Evolutionary conservation across 92 coral and sea anemone genomes (phyloP).

Genomic region (Anthopleura xanthogrammica): DNA sequence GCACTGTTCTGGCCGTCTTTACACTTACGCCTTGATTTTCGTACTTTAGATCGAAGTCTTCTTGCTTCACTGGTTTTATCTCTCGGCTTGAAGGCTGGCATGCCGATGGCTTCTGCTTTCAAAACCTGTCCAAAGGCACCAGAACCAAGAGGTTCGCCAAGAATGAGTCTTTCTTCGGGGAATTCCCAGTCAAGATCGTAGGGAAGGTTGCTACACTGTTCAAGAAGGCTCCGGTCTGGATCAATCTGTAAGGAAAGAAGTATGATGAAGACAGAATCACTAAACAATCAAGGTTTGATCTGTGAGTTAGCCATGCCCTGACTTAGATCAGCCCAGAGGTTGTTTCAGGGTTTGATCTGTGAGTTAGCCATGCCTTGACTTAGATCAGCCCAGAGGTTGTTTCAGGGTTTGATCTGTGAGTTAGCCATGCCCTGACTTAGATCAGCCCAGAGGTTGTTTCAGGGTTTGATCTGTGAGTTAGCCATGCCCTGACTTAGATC

Average conservation of each 20-base stretch:
- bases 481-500: too few species aligned
- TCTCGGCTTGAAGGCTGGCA: constrained; percentile 59
- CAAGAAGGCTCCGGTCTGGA: constrained; percentile 83
- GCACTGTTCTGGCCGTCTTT: constrained; percentile 32
- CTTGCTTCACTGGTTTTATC: constrained; percentile 33
- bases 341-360: too few species aligned
- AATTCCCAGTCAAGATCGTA: constrained; percentile 99
- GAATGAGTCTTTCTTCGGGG: constrained; percentile 80
- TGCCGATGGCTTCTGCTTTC: constrained; percentile 93
- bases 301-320: background rate
- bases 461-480: too few species aligned
- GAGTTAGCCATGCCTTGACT: too few species aligned
- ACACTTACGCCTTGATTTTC: constrained; percentile 64
- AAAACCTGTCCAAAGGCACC: constrained; percentile 96
- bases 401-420: too few species aligned
- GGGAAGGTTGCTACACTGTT: constrained; percentile 88
- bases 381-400: too few species aligned
- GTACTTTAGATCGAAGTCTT: constrained; percentile 69
- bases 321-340: too few species aligned
- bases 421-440: too few species aligned
- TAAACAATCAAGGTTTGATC: background rate
- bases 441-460: too few species aligned
- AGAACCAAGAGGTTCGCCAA: constrained; percentile 78
- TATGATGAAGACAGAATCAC: background rate
- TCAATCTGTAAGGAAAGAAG: constrained; percentile 59